phyloP scores from a whole-genome alignment of 2,888 invertebrate species.

The Mantis religiosa region DNA sequence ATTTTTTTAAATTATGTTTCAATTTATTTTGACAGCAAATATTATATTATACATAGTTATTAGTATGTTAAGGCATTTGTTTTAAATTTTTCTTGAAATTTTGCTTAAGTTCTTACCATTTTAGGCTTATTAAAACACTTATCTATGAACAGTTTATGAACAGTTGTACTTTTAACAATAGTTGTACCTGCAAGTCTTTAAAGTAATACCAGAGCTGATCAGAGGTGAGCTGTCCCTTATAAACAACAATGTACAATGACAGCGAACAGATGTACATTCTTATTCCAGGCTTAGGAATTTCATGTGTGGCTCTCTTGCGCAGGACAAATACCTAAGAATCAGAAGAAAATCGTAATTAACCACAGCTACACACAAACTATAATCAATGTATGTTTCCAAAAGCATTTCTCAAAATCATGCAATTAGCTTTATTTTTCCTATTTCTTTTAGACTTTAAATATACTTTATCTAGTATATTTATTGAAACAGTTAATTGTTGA shows the following conservation, averaged over 20 bases:
- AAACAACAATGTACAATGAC: conserved; percentile 84
- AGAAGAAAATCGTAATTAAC: neutral
- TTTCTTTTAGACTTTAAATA: neutral
- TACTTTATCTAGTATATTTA: neutral
- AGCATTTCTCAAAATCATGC: neutral
- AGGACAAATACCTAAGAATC: conserved; percentile 76
- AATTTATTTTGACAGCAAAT: too few relatives aligned
- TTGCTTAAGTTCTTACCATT: too few relatives aligned
- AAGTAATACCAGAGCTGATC: conserved; percentile 85
- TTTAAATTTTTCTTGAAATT: too few relatives aligned
- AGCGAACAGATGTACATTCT: conserved; percentile 96
- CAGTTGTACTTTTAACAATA: neutral
- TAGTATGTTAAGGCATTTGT: too few relatives aligned
- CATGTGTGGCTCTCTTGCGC: conserved; percentile 89
- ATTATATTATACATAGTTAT: too few relatives aligned
- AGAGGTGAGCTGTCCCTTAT: conserved; percentile 96
- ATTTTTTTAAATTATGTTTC: too few relatives aligned
- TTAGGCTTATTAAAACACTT: too few relatives aligned
- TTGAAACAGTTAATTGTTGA: neutral
- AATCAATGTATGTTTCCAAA: neutral
- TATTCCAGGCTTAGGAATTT: conserved; percentile 76
- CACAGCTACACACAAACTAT: neutral
- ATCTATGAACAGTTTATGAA: too few relatives aligned
- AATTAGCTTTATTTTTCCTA: neutral
- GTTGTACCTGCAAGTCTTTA: conserved; percentile 52